phyloP scores from a whole-genome alignment of 2,113 vertebrate genomes.

The Bufo gargarizans region DNA sequence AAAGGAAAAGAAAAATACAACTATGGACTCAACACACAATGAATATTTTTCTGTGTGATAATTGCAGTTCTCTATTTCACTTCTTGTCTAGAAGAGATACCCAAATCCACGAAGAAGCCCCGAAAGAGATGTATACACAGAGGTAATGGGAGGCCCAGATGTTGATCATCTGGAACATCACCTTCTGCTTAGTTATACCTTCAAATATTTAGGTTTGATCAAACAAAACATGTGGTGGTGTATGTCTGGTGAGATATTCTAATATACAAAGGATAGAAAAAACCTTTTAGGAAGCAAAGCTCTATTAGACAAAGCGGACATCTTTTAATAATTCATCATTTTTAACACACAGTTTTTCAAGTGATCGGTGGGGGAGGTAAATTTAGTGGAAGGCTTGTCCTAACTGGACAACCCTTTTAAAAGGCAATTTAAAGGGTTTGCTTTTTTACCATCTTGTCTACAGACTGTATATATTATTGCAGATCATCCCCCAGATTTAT shows the following conservation, averaged over 20 bases:
- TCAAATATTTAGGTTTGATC: conserved; percentile 53
- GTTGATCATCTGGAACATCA: conserved; percentile 25
- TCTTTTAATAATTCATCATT: background rate
- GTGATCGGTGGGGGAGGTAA: background rate
- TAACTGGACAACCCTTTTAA: background rate
- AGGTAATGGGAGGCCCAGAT: background rate
- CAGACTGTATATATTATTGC: too few relatives aligned
- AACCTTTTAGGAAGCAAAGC: too few relatives aligned
- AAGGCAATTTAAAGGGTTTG: too few relatives aligned
- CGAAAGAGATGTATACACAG: background rate
- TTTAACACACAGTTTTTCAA: background rate
- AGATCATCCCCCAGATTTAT: too few relatives aligned
- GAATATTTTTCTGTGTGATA: background rate
- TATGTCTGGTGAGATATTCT: conserved; percentile 29
- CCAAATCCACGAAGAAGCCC: background rate
- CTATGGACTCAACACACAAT: too few relatives aligned
- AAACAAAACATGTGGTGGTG: conserved; percentile 40
- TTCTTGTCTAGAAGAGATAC: background rate
- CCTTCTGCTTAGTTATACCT: conserved; percentile 34
- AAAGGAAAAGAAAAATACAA: too few relatives aligned
- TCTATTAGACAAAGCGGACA: background rate
- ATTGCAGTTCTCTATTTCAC: background rate
- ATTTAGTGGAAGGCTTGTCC: background rate
- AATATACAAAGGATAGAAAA: conserved; percentile 35
- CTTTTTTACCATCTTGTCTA: too few relatives aligned